Evolutionary conservation across 2,113 vertebrate genomes (phyloP).

Genomic region (Pantherophis guttatus): DNA sequence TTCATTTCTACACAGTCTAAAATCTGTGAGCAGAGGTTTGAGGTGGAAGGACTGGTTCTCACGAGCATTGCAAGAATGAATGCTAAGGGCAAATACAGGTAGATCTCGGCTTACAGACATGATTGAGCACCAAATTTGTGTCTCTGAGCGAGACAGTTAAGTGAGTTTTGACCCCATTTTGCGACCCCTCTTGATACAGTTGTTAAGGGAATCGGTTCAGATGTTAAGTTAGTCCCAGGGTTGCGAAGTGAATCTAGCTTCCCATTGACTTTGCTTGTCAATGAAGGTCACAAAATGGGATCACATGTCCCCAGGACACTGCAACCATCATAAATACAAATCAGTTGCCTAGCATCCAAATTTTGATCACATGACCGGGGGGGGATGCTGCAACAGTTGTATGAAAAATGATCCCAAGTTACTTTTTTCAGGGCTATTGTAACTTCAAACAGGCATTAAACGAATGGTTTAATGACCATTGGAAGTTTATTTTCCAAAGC

Average conservation of each 20-base stretch:
- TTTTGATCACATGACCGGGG: no score
- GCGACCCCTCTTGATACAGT: background rate
- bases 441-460: background rate
- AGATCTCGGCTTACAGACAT: background rate
- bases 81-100: background rate
- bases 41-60: background rate
- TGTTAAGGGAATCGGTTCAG: background rate
- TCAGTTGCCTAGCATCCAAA: no score
- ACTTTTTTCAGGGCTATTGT: no score
- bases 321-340: no score
- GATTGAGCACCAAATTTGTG: background rate
- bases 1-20: no score
- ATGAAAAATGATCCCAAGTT: no score
- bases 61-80: background rate
- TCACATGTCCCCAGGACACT: no score
- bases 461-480: background rate
- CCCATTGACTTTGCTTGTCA: no score
- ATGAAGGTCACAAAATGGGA: no score
- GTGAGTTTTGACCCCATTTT: background rate
- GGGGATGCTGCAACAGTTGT: no score
- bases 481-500: no score
- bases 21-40: background rate
- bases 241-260: background rate
- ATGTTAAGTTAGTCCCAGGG: background rate
- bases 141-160: background rate